A percentile compares a stretch with the other conserved stretches of the same genome.
Evolutionary conservation across 2,113 vertebrate species (phyloP).

Genomic region (Merops nubicus): DNA sequence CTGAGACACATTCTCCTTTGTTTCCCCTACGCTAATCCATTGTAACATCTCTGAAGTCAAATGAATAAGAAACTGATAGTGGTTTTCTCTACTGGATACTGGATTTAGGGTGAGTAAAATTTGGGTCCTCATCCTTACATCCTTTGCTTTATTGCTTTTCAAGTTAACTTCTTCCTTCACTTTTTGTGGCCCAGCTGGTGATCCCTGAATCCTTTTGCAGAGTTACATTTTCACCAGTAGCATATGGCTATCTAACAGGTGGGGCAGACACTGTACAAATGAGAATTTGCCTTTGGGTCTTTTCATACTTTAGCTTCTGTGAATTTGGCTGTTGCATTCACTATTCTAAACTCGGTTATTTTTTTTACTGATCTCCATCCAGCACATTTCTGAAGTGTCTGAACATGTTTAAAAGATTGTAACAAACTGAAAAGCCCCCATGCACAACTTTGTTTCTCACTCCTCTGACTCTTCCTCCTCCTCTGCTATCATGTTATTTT

Average conservation of each 20-base stretch:
- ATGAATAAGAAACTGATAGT: too few relatives aligned
- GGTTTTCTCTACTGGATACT: neutral
- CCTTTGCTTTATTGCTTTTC: neutral
- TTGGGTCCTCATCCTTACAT: neutral
- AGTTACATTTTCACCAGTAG: conserved; percentile 19
- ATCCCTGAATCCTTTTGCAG: conserved; percentile 7
- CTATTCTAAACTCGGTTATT: neutral
- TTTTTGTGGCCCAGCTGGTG: neutral
- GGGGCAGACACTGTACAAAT: conserved; percentile 18
- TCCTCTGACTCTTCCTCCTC: neutral
- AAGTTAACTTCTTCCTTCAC: neutral
- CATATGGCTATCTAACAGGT: conserved; percentile 58
- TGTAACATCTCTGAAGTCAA: neutral
- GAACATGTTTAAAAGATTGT: neutral
- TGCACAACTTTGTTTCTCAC: neutral
- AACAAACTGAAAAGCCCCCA: neutral
- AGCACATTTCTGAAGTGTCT: neutral
- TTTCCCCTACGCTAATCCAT: neutral
- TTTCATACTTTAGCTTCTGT: conserved; percentile 28
- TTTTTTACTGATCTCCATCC: neutral
- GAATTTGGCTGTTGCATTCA: conserved; percentile 41
- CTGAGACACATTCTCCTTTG: neutral
- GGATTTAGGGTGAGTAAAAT: neutral
- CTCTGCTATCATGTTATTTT: neutral
- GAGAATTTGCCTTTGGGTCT: conserved; percentile 60